Conservation (phyloP, 2,113 vertebrate genomes). For the Accipiter cooperii region DNA sequence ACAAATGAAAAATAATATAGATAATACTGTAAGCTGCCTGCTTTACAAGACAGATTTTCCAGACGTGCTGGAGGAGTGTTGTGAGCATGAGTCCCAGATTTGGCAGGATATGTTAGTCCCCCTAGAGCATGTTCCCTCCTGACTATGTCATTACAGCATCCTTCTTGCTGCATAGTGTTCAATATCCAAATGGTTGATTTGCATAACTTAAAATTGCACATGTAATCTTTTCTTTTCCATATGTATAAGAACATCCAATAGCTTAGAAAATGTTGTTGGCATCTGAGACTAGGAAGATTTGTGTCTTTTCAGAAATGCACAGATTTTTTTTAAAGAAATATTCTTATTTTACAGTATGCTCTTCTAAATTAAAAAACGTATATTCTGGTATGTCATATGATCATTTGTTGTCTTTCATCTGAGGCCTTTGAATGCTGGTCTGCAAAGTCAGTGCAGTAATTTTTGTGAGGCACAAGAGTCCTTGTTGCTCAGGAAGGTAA, state of each 20-base stretch:
- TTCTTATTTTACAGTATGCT: not conserved
- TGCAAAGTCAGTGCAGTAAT: not conserved
- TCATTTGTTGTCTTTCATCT: not conserved
- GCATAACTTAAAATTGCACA: not conserved
- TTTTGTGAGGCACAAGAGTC: not conserved
- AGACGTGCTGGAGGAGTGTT: not conserved
- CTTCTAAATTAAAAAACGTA: not conserved
- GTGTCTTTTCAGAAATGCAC: not conserved
- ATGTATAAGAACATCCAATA: not conserved
- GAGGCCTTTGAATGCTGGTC: not conserved
- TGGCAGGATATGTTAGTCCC: accelerated
- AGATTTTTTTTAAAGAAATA: not conserved
- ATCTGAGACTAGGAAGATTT: not conserved
- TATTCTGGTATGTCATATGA: accelerated
- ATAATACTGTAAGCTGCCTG: not conserved
- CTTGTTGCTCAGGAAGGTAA: not conserved
- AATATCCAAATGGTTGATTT: not conserved
- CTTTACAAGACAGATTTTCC: not conserved
- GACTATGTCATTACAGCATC: not conserved
- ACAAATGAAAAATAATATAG: not conserved
- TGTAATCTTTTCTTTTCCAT: not conserved
- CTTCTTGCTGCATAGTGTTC: not conserved
- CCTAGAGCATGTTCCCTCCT: not conserved
- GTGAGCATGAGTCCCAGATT: not conserved
- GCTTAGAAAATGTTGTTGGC: not conserved